phyloP scores from a whole-genome alignment of 1,140 invertebrate species.

The Globodera rostochiensis region DNA sequence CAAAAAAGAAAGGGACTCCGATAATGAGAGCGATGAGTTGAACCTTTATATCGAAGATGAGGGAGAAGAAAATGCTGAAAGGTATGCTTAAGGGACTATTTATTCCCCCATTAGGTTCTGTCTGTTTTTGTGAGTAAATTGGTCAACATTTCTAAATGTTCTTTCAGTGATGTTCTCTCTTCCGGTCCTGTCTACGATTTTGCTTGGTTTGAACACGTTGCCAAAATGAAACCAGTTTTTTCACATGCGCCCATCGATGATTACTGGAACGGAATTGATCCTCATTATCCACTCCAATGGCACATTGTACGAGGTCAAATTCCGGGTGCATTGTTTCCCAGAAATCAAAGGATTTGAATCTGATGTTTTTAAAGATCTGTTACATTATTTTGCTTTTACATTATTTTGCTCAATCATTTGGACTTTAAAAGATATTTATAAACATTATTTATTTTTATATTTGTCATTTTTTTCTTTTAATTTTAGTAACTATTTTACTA shows the following conservation, averaged over 20 bases:
- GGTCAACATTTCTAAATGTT: not conserved
- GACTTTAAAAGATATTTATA: not conserved
- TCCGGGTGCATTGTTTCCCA: constrained; percentile 21
- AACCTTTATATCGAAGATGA: not conserved
- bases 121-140: no score
- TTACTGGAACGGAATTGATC: constrained; percentile 25
- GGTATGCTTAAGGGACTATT: not conserved
- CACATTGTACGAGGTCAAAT: constrained; percentile 22
- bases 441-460: not conserved
- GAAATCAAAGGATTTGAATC: not conserved
- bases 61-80: not conserved
- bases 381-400: not conserved
- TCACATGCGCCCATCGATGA: constrained; percentile 10
- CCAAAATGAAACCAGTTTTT: constrained; percentile 9
- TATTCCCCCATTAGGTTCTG: no score
- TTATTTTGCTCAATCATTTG: not conserved
- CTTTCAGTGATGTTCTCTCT: not conserved
- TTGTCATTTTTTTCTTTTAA: not conserved
- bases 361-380: not conserved
- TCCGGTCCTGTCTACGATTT: not conserved
- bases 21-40: not conserved
- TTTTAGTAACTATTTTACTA: no score
- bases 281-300: constrained; percentile 26
- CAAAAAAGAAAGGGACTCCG: not conserved
- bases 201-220: constrained; percentile 9